phyloP scores from a whole-genome alignment of 2,113 vertebrate species.

The Emydura subglobosa region DNA sequence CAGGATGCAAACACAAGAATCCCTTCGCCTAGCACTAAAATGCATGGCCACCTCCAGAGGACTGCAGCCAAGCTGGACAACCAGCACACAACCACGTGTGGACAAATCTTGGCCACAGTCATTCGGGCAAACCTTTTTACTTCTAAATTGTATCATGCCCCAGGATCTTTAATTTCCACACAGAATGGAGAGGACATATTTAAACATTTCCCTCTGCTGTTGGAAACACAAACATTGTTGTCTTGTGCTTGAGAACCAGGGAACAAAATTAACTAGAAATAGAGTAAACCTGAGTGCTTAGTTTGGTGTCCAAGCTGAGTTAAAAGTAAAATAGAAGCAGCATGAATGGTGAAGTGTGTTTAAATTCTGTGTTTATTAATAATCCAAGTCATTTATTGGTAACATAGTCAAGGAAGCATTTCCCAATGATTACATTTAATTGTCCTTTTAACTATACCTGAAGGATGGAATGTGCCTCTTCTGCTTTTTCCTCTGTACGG shows the following conservation, averaged over 20 bases:
- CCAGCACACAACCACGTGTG: accelerated
- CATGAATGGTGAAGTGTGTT: not conserved
- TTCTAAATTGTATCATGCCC: not conserved
- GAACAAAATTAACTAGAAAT: not conserved
- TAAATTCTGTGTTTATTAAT: constrained; percentile 6
- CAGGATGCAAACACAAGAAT: not conserved
- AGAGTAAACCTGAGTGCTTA: not conserved
- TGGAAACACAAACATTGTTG: not conserved
- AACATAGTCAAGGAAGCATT: constrained; percentile 20
- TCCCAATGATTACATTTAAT: not conserved
- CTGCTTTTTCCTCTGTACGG: constrained; percentile 69
- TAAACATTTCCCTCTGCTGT: not conserved
- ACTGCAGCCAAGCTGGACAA: not conserved
- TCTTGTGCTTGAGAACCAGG: not conserved
- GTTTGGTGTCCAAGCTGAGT: not conserved
- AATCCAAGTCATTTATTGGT: constrained; percentile 18
- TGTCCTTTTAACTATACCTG: constrained; percentile 34
- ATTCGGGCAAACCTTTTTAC: not conserved
- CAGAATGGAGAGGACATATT: not conserved
- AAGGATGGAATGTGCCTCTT: constrained; percentile 47
- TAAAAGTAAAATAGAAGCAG: not conserved
- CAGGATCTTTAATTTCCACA: not conserved
- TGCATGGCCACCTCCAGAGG: not conserved
- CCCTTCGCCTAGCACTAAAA: not conserved
- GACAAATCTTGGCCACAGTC: not conserved